Evolutionary conservation across 2,888 invertebrate species (phyloP).

Genomic region (Thera britannica): DNA sequence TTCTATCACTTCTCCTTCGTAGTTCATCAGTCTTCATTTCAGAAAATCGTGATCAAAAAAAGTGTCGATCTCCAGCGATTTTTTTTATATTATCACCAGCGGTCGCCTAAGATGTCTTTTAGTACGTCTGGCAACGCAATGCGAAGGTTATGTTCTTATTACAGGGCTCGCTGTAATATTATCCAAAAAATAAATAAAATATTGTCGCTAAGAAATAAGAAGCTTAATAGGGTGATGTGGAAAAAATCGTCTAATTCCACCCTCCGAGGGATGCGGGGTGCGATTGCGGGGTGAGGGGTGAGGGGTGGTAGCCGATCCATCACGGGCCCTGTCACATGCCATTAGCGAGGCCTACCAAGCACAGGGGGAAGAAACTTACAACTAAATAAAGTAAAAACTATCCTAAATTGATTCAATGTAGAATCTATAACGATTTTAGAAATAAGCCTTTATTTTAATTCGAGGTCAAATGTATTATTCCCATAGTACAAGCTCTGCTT

Average conservation of each 20-base stretch:
- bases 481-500: too few species aligned
- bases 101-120: too few species aligned
- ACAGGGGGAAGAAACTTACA: constrained; percentile 43
- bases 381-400: background rate
- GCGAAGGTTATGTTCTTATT: background rate
- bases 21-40: too few species aligned
- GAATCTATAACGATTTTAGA: too few species aligned
- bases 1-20: too few species aligned
- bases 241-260: constrained; percentile 64
- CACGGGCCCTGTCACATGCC: constrained; percentile 80
- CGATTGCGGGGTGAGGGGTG: constrained; percentile 28
- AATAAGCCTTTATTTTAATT: too few species aligned
- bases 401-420: too few species aligned
- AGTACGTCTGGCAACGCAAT: too few species aligned
- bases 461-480: too few species aligned
- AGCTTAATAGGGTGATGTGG: constrained; percentile 47
- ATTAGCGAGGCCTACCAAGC: constrained; percentile 72
- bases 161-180: background rate
- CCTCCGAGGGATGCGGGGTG: constrained; percentile 37
- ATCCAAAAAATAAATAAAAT: constrained; percentile 29
- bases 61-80: too few species aligned
- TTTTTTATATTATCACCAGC: too few species aligned
- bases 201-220: constrained; percentile 48
- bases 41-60: too few species aligned
- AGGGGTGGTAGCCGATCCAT: constrained; percentile 70